Conservation (phyloP, 2,113 vertebrate species). For the Cisticola juncidis region DNA sequence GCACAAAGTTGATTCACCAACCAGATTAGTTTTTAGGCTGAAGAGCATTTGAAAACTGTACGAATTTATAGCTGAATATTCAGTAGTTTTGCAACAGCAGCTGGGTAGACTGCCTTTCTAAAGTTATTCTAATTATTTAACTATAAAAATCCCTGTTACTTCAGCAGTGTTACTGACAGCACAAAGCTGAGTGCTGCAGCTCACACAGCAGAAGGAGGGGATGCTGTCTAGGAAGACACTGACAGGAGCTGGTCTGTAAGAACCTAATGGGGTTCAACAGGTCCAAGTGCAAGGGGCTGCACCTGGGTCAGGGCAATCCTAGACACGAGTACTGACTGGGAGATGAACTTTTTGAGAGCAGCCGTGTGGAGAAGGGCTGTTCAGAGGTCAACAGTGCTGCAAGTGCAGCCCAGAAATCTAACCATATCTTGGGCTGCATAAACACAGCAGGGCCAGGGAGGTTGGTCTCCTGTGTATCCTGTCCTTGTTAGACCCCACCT, state of each 20-base stretch:
- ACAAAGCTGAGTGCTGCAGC: neutral
- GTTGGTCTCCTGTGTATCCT: neutral
- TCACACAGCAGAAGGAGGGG: neutral
- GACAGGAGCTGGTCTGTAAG: neutral
- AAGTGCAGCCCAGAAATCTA: neutral
- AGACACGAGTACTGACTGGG: neutral
- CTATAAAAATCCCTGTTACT: neutral
- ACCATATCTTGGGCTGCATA: accelerated
- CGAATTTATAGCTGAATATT: neutral
- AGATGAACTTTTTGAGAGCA: neutral
- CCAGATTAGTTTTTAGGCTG: neutral
- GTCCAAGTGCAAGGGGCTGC: neutral
- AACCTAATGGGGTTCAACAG: neutral
- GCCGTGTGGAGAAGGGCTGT: neutral
- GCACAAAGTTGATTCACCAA: neutral
- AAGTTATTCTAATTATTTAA: conserved; percentile 6
- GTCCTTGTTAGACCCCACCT: neutral
- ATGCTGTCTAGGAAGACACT: accelerated
- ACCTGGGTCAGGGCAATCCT: neutral
- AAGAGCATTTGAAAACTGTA: neutral
- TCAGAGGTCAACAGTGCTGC: neutral
- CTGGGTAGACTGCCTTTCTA: neutral
- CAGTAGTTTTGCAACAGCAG: neutral
- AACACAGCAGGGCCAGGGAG: neutral
- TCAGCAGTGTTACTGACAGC: neutral